These are phyloP conservation scores for Chlamydotis undulata DNA, from an alignment of 2,113 vertebrate genomes.

Conservation along the genomic window DNA sequence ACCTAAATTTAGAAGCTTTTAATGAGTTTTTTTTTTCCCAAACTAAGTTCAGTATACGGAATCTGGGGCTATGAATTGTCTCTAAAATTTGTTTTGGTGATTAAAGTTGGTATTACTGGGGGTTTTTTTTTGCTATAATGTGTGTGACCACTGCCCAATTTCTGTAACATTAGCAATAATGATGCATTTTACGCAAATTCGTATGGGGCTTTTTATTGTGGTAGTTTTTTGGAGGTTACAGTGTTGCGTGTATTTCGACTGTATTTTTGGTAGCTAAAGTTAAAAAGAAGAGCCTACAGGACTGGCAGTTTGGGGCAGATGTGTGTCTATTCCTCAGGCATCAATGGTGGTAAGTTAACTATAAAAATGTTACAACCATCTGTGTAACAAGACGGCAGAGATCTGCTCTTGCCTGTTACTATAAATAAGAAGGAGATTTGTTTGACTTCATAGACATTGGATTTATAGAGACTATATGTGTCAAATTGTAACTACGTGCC, in stretches of 20 bases:
- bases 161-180: not conserved
- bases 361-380: conserved; percentile 74
- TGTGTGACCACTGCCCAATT: not conserved
- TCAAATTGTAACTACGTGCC: conserved; percentile 43
- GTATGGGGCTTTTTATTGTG: not conserved
- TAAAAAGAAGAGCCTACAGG: conserved; percentile 70
- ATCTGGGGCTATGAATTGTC: not conserved
- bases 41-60: not conserved
- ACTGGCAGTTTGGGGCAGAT: conserved; percentile 75
- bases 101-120: not conserved
- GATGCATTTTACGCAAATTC: not conserved
- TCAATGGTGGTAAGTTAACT: conserved; percentile 76
- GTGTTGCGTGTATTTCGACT: not conserved
- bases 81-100: not conserved
- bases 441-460: conserved; percentile 66
- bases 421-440: conserved; percentile 66
- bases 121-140: not conserved
- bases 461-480: conserved; percentile 59
- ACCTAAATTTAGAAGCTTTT: not conserved
- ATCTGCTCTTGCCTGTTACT: conserved; percentile 64
- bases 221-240: not conserved
- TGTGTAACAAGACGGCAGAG: conserved; percentile 72
- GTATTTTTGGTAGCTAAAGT: conserved; percentile 53
- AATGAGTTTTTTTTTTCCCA: not conserved
- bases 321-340: conserved; percentile 71